phyloP scores from a whole-genome alignment of 2,888 invertebrate species.

The Alitta virens region DNA sequence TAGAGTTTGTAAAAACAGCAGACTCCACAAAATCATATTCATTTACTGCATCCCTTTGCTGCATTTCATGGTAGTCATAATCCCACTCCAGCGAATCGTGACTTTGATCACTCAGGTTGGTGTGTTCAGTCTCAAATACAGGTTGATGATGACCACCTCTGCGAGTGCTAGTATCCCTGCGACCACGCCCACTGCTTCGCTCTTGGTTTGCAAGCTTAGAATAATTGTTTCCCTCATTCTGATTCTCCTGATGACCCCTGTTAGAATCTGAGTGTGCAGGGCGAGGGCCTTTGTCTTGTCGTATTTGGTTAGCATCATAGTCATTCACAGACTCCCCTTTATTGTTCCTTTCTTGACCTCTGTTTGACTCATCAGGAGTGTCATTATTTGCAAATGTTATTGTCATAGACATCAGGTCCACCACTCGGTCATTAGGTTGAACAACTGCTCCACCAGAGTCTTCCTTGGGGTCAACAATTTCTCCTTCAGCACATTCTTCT shows the following conservation, averaged over 20 bases:
- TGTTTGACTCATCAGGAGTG: too few relatives aligned
- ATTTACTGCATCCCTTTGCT: not conserved
- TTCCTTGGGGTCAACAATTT: not conserved
- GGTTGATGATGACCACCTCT: not conserved
- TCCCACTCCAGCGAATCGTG: slow-evolving; percentile 16
- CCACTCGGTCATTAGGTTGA: not conserved
- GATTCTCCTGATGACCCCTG: not conserved
- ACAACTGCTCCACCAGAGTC: not conserved
- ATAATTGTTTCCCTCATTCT: not conserved
- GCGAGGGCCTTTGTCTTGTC: not conserved
- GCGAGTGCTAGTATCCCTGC: not conserved
- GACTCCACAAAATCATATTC: not conserved
- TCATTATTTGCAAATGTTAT: not conserved
- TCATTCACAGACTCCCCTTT: too few relatives aligned
- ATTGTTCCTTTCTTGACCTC: not conserved
- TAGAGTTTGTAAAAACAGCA: not conserved
- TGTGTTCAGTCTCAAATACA: not conserved
- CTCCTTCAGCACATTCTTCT: not conserved
- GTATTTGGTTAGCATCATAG: not conserved
- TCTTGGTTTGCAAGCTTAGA: not conserved
- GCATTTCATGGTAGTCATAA: slow-evolving; percentile 6
- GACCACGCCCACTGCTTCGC: not conserved
- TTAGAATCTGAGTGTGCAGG: not conserved
- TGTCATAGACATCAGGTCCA: not conserved
- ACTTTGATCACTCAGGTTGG: slow-evolving; percentile 6